phyloP scores from a whole-genome alignment of 2,888 invertebrate species.

The Endomychus coccineus region DNA sequence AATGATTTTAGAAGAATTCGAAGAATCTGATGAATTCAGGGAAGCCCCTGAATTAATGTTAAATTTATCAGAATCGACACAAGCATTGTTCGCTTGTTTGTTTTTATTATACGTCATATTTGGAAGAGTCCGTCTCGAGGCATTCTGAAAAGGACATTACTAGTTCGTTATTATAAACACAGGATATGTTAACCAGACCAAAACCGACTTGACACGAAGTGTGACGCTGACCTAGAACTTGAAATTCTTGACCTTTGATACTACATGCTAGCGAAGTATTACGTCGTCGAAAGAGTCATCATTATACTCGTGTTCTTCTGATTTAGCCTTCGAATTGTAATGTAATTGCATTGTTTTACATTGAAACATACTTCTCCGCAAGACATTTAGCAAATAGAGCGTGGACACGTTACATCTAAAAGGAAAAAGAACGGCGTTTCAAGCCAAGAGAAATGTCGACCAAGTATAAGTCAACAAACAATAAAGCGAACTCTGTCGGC shows the following conservation, averaged over 20 bases:
- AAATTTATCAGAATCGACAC: constrained; percentile 14
- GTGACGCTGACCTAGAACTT: no score
- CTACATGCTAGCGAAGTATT: no score
- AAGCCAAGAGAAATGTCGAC: constrained; percentile 17
- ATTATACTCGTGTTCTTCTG: no score
- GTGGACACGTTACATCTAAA: no score
- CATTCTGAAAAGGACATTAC: neutral
- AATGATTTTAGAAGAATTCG: neutral
- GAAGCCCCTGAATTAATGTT: constrained; percentile 1
- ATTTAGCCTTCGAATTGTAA: no score
- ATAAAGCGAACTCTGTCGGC: constrained; percentile 21
- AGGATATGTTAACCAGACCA: neutral
- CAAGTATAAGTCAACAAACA: constrained; percentile 27
- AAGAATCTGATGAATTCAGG: constrained; percentile 2
- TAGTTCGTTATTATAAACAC: neutral
- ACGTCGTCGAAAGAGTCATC: no score
- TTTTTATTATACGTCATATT: constrained; percentile 19
- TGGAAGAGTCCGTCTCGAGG: constrained; percentile 13
- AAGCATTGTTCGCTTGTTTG: constrained; percentile 16
- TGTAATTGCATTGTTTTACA: neutral
- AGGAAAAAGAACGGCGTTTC: no score
- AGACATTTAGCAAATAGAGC: neutral
- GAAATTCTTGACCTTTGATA: no score
- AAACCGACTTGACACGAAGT: no score
- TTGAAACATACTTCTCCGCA: neutral